These are phyloP conservation scores for Anagyrus pseudococci DNA, from an alignment of 2,888 invertebrate genomes.

Conservation along the genomic window DNA sequence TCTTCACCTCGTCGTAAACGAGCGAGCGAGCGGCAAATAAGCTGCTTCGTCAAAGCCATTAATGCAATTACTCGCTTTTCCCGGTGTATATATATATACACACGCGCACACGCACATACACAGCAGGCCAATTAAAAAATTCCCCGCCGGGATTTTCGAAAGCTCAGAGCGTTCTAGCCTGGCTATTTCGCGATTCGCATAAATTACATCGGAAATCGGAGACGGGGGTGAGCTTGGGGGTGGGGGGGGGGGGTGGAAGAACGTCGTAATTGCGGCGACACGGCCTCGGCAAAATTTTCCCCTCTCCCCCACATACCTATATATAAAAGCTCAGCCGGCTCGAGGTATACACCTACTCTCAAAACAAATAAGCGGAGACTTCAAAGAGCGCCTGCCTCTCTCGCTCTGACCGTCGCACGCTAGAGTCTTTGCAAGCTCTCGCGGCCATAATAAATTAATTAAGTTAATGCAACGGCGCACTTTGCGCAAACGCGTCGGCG, in stretches of 20 bases:
- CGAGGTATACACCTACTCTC: constrained; percentile 4
- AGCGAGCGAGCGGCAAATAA: no score
- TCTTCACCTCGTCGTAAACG: no score
- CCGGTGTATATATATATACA: background rate
- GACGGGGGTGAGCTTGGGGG: no score
- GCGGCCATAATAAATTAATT: constrained; percentile 32
- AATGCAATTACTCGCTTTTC: background rate
- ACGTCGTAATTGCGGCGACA: background rate
- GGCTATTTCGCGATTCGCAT: background rate
- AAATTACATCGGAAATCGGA: background rate
- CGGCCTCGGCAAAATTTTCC: background rate
- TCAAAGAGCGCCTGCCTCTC: constrained; percentile 21
- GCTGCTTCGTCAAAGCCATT: background rate
- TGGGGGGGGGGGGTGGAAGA: background rate
- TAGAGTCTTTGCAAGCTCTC: no score
- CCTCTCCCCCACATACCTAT: background rate
- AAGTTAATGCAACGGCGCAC: constrained; percentile 30
- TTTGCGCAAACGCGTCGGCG: constrained; percentile 9
- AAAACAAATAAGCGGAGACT: constrained; percentile 21
- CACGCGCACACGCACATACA: background rate
- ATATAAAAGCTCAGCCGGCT: background rate
- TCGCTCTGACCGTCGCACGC: no score
- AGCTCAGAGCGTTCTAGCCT: no score
- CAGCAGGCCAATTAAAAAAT: background rate
- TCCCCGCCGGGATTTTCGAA: background rate